A percentile compares a stretch with the other conserved stretches of the same genome.
Evolutionary conservation across 2,113 vertebrate genomes (phyloP).

Genomic region (Paramormyrops kingsleyae): DNA sequence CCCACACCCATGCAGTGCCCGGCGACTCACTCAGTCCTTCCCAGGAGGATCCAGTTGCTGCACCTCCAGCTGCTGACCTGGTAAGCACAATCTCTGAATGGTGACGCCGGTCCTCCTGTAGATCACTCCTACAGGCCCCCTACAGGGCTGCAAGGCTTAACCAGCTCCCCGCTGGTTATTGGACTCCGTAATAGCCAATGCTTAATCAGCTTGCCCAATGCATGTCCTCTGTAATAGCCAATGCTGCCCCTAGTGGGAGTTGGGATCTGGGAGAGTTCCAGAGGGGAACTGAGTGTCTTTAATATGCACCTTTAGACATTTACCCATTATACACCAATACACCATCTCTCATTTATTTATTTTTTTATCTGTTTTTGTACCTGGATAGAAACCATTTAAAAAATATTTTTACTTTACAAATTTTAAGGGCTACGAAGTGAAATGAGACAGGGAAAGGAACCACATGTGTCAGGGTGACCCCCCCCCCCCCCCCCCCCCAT

Average conservation of each 20-base stretch:
- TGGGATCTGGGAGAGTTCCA: background rate
- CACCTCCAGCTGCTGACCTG: conserved; percentile 17
- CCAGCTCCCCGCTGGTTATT: background rate
- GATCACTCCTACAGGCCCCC: background rate
- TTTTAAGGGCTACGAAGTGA: background rate
- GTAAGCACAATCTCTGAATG: conserved; percentile 27
- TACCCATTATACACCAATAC: background rate
- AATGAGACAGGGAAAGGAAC: background rate
- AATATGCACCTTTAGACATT: background rate
- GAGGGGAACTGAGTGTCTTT: background rate
- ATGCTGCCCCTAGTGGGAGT: background rate
- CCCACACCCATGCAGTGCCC: background rate
- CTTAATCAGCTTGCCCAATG: background rate
- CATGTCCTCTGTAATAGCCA: background rate
- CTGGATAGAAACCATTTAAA: background rate
- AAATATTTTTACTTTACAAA: background rate
- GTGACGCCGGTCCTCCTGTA: background rate
- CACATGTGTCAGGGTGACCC: background rate
- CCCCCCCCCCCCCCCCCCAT: background rate
- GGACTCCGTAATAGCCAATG: background rate
- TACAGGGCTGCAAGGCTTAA: background rate
- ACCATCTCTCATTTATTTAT: background rate
- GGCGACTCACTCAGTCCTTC: background rate
- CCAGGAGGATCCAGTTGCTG: conserved; percentile 14
- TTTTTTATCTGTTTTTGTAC: background rate